phyloP scores from a whole-genome alignment of 2,888 invertebrate species.

The Thereva nobilitata region DNA sequence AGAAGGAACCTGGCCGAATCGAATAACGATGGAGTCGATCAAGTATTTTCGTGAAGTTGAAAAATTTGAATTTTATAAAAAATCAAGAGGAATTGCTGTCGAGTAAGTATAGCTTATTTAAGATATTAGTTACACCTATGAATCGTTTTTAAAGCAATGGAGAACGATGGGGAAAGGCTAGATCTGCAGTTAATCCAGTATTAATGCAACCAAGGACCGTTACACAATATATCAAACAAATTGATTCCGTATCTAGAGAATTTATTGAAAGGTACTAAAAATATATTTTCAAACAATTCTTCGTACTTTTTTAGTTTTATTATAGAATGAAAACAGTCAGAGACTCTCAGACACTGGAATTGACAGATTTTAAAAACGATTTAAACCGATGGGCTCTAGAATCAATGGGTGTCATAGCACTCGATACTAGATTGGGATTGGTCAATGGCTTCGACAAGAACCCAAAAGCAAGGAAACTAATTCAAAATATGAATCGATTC shows the following conservation, averaged over 20 bases:
- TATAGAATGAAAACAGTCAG: constrained; percentile 53
- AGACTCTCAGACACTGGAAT: constrained; percentile 42
- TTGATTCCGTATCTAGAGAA: constrained; percentile 59
- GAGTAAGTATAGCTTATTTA: neutral
- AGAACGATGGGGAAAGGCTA: constrained; percentile 67
- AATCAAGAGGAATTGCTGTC: neutral
- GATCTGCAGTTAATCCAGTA: constrained; percentile 68
- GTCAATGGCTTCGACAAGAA: constrained; percentile 43
- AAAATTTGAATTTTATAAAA: neutral
- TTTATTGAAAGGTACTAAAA: constrained; percentile 46
- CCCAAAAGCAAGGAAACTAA: constrained; percentile 40
- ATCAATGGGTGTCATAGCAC: constrained; percentile 58
- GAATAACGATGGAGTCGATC: constrained; percentile 55
- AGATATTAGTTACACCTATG: neutral
- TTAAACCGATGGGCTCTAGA: constrained; percentile 65
- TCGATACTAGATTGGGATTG: constrained; percentile 54
- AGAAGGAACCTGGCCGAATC: constrained; percentile 59
- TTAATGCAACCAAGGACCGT: constrained; percentile 65
- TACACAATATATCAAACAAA: constrained; percentile 59
- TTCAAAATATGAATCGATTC: constrained; percentile 35
- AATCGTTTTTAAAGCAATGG: constrained; percentile 42
- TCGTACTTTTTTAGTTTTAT: neutral
- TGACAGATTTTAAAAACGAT: constrained; percentile 57
- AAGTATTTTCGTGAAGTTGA: constrained; percentile 52
- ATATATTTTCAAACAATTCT: neutral